phyloP scores from a whole-genome alignment of 2,797 vertebrate species.

The Botia kubotai region DNA sequence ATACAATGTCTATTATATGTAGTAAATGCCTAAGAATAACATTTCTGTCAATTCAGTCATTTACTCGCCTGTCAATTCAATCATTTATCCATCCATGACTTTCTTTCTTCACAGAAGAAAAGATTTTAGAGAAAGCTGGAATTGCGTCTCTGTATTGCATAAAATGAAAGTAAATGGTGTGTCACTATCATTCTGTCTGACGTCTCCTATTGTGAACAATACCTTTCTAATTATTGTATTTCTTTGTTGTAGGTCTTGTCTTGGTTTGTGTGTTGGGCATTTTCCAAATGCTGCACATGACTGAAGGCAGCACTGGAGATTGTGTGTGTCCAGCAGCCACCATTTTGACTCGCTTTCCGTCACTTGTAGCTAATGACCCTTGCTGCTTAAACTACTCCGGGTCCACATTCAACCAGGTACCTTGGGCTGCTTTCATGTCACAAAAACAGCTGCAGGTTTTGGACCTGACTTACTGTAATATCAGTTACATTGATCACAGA shows the following conservation, averaged over 20 bases:
- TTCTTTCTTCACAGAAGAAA: no score
- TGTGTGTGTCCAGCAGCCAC: conserved; percentile 80
- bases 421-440: conserved; percentile 76
- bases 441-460: conserved; percentile 73
- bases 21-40: background rate
- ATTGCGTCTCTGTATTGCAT: no score
- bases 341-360: conserved; percentile 72
- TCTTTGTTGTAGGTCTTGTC: conserved; percentile 69
- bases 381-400: conserved; percentile 88
- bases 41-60: background rate
- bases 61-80: no score
- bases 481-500: conserved; percentile 68
- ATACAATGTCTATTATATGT: background rate
- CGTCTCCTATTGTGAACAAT: no score
- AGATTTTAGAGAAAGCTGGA: no score
- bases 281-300: conserved; percentile 60
- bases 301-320: conserved; percentile 42
- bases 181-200: no score
- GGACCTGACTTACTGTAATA: conserved; percentile 83
- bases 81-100: no score
- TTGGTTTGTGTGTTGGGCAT: conserved; percentile 61
- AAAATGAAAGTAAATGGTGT: no score
- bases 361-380: conserved; percentile 59
- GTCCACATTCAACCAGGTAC: conserved; percentile 75
- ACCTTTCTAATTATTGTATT: background rate